A percentile compares a stretch with the other conserved stretches of the same genome.
Evolutionary conservation across 1,140 invertebrate species (phyloP).

Genomic region (Archivesica marissinica): DNA sequence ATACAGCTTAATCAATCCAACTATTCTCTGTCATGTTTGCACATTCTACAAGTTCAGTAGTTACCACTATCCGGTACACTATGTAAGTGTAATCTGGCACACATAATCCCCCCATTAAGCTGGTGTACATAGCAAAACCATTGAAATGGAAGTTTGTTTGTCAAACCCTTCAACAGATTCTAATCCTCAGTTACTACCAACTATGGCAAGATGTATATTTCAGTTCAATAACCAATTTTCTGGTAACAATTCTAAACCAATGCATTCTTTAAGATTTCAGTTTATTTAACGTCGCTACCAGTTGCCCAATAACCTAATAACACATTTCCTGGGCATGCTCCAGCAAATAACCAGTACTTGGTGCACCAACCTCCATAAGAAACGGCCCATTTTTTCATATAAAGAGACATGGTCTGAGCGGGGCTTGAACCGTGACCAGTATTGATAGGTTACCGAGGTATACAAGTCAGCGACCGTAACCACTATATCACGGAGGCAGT

Average conservation of each 20-base stretch:
- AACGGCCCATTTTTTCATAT: too few species aligned
- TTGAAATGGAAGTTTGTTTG: constrained; percentile 7
- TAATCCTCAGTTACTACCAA: background rate
- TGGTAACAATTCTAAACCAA: background rate
- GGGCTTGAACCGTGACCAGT: too few species aligned
- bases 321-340: too few species aligned
- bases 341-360: too few species aligned
- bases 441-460: too few species aligned
- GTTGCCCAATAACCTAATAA: too few species aligned
- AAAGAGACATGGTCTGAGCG: too few species aligned
- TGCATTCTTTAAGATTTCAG: too few species aligned
- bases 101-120: constrained; percentile 1
- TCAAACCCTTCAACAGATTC: background rate
- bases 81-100: background rate
- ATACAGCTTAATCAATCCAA: background rate
- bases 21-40: background rate
- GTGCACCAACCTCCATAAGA: too few species aligned
- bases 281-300: too few species aligned
- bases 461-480: too few species aligned
- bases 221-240: background rate
- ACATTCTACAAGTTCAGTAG: background rate
- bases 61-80: background rate
- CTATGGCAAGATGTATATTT: background rate
- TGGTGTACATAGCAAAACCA: background rate
- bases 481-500: too few species aligned